Conservation (phyloP, 1,140 invertebrate species). For the Pemphigus obesinymphae region DNA sequence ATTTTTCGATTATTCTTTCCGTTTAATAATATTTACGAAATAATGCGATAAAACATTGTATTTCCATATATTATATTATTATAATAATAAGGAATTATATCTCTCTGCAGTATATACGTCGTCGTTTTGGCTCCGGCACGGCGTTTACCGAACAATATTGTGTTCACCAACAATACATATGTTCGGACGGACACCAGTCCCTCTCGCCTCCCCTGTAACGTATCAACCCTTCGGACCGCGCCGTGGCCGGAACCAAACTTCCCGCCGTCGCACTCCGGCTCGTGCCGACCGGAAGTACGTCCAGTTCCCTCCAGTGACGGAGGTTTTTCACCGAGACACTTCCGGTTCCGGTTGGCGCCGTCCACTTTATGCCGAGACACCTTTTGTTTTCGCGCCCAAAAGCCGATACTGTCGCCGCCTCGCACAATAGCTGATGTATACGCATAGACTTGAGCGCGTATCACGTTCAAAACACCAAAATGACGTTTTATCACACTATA, state of each 20-base stretch:
- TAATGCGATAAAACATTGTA: no score
- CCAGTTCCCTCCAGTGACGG: constrained; percentile 5
- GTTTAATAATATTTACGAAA: no score
- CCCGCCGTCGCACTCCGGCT: no score
- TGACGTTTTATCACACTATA: neutral
- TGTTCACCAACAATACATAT: constrained; percentile 9
- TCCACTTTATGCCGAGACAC: constrained; percentile 5
- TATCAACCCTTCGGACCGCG: neutral
- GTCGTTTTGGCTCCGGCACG: neutral
- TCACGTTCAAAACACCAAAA: neutral
- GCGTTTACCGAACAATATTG: neutral
- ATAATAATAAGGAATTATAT: no score
- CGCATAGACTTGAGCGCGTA: neutral
- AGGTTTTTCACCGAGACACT: constrained; percentile 15
- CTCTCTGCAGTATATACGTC: no score
- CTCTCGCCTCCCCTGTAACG: neutral
- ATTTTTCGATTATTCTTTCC: no score
- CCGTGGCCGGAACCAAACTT: constrained; percentile 16
- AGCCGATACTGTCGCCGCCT: neutral
- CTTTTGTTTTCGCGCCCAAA: constrained; percentile 25
- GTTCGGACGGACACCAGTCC: neutral
- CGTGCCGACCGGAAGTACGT: neutral
- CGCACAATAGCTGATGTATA: neutral
- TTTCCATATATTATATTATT: no score
- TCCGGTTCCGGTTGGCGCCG: constrained; percentile 29